Base-by-base conservation (phyloP, 2,888 invertebrate genomes). In the Chaetogeoica ovagalla region DNA sequence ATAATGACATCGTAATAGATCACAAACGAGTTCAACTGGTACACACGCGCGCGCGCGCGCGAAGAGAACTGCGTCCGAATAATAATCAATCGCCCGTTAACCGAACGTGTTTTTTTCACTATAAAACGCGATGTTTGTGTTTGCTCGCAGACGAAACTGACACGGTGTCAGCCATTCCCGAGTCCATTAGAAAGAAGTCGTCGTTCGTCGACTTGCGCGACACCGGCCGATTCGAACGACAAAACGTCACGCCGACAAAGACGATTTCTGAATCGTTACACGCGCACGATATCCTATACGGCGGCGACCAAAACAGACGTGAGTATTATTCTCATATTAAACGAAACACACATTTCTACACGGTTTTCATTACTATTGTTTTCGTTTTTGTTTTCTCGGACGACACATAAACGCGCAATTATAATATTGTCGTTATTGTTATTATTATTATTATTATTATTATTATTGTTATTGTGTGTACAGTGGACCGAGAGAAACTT, bases 181-280 rank as follows among this genome's bases (percentile, higher is more conserved):
- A 71, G 9, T 39, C n/a, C 2, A 71, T 79, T 13, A 71, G 59
- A 60, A 81, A 72, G 74, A 81, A 55, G 30, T 59, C 65, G 15
- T 60, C 81, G 21, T 60, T 21, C n/a, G 19, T 23, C 30, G 66
- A 74, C 30, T 19, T 37, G n/a, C 60, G 71, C 30, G 70, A 69
- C 23, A 21, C 55, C 75, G 39, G 86, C 87, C 48, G n/a, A 21
- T 72, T 39, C 8, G 71, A 82, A 73, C 86, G 88, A 74, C 89
- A 89, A 84, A 89, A 88, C 84, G 88, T 91, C 1, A 88, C 87
- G 82, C 90, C 90, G 19, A 85, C 88, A 81, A 91, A 91, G 86
- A 87, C 89, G 79, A 88, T 89, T 83, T 89, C 89, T 39, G 86
- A 86, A 81, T 87, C 88, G 63, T 85, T 89, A 69, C 88, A 90